Percentiles rank a stretch among this genome's conserved stretches.
Conservation (phyloP, 1,140 invertebrate species). For the Teleogryllus occipitalis region DNA sequence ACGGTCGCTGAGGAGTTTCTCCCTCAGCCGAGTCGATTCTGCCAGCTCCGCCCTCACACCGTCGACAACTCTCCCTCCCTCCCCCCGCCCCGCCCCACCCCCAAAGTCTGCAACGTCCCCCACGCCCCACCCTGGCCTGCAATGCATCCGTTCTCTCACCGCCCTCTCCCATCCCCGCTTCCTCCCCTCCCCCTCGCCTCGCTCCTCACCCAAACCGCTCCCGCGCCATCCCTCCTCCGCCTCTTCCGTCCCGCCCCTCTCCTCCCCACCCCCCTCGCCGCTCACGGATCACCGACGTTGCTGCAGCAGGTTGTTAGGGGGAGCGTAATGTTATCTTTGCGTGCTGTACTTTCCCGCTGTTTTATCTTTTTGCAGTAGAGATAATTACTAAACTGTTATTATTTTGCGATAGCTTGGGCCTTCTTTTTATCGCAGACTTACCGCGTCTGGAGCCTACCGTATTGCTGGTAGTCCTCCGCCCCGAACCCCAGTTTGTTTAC, state of each 20-base stretch:
- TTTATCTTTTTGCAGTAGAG: not conserved
- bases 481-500: no score
- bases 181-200: not conserved
- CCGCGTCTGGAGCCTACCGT: not conserved
- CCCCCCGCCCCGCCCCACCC: no score
- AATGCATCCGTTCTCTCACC: not conserved
- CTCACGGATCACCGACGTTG: not conserved
- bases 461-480: no score
- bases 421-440: not conserved
- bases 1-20: no score
- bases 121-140: not conserved
- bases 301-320: not conserved
- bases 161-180: not conserved
- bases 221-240: no score
- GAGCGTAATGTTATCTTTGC: not conserved
- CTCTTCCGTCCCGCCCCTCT: no score
- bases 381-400: conserved; percentile 6
- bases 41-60: no score
- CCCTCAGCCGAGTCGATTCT: no score
- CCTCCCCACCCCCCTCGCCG: no score
- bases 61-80: no score
- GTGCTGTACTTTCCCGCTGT: not conserved
- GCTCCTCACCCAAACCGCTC: not conserved
- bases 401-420: not conserved
- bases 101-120: no score